Conservation (phyloP, 1,140 invertebrate species). For the Globodera rostochiensis region DNA sequence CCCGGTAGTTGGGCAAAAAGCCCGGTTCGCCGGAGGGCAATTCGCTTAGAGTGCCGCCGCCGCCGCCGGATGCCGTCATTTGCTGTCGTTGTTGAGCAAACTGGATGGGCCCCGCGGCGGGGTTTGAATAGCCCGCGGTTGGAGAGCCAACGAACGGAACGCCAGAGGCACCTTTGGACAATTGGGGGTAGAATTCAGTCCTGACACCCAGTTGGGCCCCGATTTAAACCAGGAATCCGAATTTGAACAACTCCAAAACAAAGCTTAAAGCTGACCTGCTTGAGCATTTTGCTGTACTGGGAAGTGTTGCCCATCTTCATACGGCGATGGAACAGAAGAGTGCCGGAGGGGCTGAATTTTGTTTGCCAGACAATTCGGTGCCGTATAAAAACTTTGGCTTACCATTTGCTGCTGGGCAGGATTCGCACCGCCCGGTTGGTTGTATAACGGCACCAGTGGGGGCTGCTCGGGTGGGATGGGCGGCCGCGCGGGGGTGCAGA, state of each 20-base stretch:
- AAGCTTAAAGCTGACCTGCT: not conserved
- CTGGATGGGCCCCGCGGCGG: not conserved
- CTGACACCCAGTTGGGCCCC: too few species aligned
- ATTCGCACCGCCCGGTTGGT: not conserved
- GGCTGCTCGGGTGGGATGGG: not conserved
- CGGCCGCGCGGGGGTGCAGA: not conserved
- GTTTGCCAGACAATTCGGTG: not conserved
- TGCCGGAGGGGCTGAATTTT: not conserved
- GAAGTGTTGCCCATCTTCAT: not conserved
- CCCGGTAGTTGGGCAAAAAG: constrained; percentile 24
- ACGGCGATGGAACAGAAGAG: not conserved
- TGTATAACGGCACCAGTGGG: not conserved
- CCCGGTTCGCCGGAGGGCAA: constrained; percentile 15
- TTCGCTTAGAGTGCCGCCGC: not conserved
- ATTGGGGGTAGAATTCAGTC: not conserved
- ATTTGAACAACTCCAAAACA: not conserved
- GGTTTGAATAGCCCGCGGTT: constrained; percentile 22
- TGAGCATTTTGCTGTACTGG: not conserved
- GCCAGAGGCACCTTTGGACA: not conserved
- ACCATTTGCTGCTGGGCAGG: not conserved
- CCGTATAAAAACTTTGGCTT: not conserved
- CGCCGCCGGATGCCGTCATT: not conserved
- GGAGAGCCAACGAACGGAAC: constrained; percentile 9
- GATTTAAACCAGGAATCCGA: not conserved
- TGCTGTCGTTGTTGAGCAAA: not conserved